These are phyloP conservation scores for Chrysolina haemoptera DNA, from an alignment of 2,888 invertebrate genomes.

Conservation along the genomic window DNA sequence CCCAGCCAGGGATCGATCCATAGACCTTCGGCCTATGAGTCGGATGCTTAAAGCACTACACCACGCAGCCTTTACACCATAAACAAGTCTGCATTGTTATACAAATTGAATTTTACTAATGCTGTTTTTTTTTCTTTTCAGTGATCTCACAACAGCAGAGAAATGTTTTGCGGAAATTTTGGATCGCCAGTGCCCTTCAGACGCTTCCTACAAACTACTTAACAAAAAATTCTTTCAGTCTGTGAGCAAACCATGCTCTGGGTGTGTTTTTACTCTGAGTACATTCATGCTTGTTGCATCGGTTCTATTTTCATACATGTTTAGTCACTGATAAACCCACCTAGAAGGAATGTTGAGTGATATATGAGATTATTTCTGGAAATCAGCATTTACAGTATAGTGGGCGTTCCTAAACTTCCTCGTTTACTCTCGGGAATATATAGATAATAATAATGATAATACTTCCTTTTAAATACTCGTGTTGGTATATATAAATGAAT, in stretches of 20 bases:
- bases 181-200: constrained; percentile 37
- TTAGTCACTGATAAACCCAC: constrained; percentile 31
- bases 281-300: constrained; percentile 38
- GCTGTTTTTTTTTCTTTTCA: constrained; percentile 34
- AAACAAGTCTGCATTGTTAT: no score
- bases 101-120: neutral
- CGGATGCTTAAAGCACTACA: no score
- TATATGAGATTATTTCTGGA: neutral
- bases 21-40: no score
- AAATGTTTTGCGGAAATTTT: constrained; percentile 39
- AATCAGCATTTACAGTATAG: neutral
- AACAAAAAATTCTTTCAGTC: constrained; percentile 45
- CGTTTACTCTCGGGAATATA: no score
- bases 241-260: constrained; percentile 47
- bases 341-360: neutral
- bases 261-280: constrained; percentile 37
- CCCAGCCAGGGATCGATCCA: no score
- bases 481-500: no score
- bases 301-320: constrained; percentile 34
- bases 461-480: no score
- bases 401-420: no score
- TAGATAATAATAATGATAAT: no score
- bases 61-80: no score
- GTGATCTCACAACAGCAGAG: constrained; percentile 38
- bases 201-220: constrained; percentile 39